Conservation (phyloP, 2,888 invertebrate species). For the Metopia argyrocephala region DNA sequence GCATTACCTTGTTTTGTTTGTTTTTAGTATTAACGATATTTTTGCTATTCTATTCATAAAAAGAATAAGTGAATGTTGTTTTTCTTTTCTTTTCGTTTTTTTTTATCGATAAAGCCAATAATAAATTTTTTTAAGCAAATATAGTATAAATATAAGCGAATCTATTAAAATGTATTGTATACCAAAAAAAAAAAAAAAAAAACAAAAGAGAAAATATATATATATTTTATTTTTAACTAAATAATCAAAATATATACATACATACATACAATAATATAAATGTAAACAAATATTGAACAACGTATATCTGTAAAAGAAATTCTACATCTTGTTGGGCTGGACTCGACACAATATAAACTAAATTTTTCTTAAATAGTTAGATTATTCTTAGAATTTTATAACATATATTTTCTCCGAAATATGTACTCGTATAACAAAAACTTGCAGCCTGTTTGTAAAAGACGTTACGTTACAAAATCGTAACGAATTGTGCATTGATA, state of each 20-base stretch:
- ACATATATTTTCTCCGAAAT: too few species aligned
- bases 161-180: not conserved
- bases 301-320: too few species aligned
- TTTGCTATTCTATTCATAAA: not conserved
- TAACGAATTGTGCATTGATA: too few species aligned
- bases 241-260: not conserved
- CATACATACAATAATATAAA: not conserved
- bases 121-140: not conserved
- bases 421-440: too few species aligned
- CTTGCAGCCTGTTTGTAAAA: too few species aligned
- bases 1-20: too few species aligned
- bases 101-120: not conserved
- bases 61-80: not conserved
- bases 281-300: too few species aligned
- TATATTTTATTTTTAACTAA: not conserved
- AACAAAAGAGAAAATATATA: not conserved
- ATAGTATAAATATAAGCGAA: not conserved
- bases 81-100: not conserved
- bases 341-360: too few species aligned
- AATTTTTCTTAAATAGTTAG: too few species aligned
- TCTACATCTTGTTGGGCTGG: constrained; percentile 75
- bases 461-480: too few species aligned
- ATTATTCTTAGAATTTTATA: too few species aligned
- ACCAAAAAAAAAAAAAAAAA: not conserved
- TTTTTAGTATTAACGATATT: not conserved